Conservation (phyloP, 2,113 vertebrate genomes). For the Corapipo altera region DNA sequence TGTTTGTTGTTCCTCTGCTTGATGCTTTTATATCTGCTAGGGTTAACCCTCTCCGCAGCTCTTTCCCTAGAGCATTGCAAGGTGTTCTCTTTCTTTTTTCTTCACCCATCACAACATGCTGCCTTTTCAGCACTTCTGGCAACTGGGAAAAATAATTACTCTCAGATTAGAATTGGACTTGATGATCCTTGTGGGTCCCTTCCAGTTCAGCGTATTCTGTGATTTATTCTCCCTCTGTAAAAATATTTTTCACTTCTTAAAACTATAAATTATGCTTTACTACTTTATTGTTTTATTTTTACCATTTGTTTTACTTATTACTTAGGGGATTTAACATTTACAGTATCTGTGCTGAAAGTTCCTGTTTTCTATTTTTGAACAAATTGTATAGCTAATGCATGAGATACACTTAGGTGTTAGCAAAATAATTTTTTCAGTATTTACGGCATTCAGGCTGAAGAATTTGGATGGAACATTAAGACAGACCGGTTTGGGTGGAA, state of each 20-base stretch:
- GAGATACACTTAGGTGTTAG: not conserved
- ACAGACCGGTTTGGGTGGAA: not conserved
- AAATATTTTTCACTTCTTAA: not conserved
- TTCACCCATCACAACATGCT: not conserved
- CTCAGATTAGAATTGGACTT: not conserved
- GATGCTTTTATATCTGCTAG: not conserved
- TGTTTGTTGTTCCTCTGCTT: not conserved
- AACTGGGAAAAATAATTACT: not conserved
- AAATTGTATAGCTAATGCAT: not conserved
- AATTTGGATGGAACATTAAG: not conserved
- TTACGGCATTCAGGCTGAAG: not conserved
- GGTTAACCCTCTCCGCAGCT: not conserved
- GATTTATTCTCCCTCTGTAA: not conserved
- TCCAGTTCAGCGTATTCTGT: not conserved
- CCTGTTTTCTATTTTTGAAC: not conserved
- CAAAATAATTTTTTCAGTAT: not conserved
- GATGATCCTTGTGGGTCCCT: not conserved
- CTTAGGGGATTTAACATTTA: not conserved
- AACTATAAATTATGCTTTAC: not conserved
- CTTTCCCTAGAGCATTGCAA: not conserved
- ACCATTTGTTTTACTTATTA: not conserved
- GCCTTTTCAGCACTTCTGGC: not conserved
- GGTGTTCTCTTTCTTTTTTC: not conserved
- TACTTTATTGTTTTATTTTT: not conserved
- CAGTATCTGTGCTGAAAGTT: not conserved